Evolutionary conservation across 2,113 vertebrate genomes (phyloP), one percentile per base, ranked within the genome.

Genomic region (Steatornis caripensis): DNA sequence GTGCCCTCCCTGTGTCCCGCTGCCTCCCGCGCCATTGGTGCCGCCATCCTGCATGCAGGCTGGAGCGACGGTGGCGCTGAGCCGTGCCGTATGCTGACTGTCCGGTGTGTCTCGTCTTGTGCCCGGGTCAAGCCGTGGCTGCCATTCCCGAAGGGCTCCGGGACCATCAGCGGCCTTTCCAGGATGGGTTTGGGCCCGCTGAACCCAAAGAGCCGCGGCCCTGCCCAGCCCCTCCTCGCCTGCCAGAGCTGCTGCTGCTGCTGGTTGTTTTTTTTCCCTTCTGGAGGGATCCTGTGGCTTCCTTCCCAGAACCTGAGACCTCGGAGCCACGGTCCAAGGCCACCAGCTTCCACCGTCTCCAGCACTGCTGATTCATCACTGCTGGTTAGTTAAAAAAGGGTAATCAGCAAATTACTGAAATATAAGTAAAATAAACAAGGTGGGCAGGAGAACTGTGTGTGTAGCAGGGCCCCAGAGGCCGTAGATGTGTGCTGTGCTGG

Each of bases 341-440:
- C 92, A 21, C 89, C 8, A 15, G 80, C 86, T 96, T 74, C 92
- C 84, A 93, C 23, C 92, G 58, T 87, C 69, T 91, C 85, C 69
- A 48, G 17, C 48, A 87, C 66, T 98, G 98, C 98, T 98, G 97
- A 97, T 95, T 97, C 97, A 97, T 96, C 96, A 94, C 51, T 92
- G 90, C 80, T 86, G 97, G 84, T 97, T 89, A 66, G 72, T 92
- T 85, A 87, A 95, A 94, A 90, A 90, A 68, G 45, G n/a, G 43
- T 39, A 84, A 96, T 96, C 96, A 96, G 97, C 96, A 94, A 68
- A 93, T 95, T 93, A 77, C 91, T 94, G 95, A 91, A 92, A 96
- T 93, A 88, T 77, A 94, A 96, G 90, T 92, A 90, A 93, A 93
- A 93, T 93, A 95, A 96, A 96, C 93, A 95, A 92, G 90, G 66